Evolutionary conservation across 2,113 vertebrate genomes (phyloP).

Genomic region (Zapornia atra): DNA sequence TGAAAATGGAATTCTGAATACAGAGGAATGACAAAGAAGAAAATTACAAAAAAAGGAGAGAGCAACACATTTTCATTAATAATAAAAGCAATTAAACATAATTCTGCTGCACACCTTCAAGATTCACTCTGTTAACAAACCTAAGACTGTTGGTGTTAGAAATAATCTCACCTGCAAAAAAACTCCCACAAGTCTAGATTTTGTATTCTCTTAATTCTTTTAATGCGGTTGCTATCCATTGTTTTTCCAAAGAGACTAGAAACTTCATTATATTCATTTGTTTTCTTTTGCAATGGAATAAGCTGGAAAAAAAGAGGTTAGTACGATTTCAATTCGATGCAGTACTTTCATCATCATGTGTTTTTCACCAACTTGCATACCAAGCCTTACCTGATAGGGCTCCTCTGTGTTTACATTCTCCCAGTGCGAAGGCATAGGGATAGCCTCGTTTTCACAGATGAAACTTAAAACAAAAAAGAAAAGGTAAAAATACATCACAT

Average conservation of each 20-base stretch:
- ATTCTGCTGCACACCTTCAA: neutral
- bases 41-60: neutral
- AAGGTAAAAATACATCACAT: slow-evolving; percentile 1
- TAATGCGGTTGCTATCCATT: slow-evolving; percentile 88
- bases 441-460: slow-evolving; percentile 92
- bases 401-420: slow-evolving; percentile 91
- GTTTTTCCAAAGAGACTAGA: slow-evolving; percentile 90
- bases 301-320: slow-evolving; percentile 74
- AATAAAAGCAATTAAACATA: neutral
- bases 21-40: neutral
- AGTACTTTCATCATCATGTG: neutral
- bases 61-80: neutral
- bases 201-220: slow-evolving; percentile 94
- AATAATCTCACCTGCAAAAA: slow-evolving; percentile 90
- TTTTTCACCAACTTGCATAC: neutral
- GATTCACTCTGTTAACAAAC: neutral
- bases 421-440: slow-evolving; percentile 92
- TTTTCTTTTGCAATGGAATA: slow-evolving; percentile 86
- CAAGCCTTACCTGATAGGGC: slow-evolving; percentile 87
- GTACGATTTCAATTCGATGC: neutral
- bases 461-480: slow-evolving; percentile 78
- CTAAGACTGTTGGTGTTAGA: slow-evolving; percentile 35
- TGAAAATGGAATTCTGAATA: neutral
- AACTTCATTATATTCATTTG: slow-evolving; percentile 94
- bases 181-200: slow-evolving; percentile 98